Evolutionary conservation across 2,888 invertebrate genomes (phyloP), one percentile per base, ranked within the genome.

Genomic region (Encarsia formosa): DNA sequence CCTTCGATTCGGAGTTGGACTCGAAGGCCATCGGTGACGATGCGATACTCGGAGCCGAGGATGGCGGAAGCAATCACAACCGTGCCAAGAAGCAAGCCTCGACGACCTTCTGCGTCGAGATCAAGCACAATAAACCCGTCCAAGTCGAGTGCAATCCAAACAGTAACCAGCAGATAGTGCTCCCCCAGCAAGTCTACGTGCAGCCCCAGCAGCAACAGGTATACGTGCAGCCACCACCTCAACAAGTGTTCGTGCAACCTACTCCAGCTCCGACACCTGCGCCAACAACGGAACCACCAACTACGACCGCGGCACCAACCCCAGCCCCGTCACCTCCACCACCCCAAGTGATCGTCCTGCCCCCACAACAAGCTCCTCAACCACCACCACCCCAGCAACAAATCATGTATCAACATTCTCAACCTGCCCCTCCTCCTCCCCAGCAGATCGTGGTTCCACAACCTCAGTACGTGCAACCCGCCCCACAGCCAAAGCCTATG

Each of bases 101-200:
- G 6, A 52, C 53, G 8, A 56, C 53, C 18, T 50, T 56, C 50
- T 56, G 56, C 48, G 48, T 56, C 9, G 53, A 56, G 24, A 40
- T 56, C 15, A 32, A 43, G 1, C 49, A 49, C 20, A 49, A 56
- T 35, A 52, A 56, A 49, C 52, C 52, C 0, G 43, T 43, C 4
- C 43, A 52, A 43, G 56, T 56, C 1, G 56, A 56, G 39, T 56
- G 56, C 49, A 29, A 40, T 24, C n/a, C n/a, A n/a, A n/a, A n/a
- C n/a, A n/a, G n/a, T n/a, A 9, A 34, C n/a, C 20, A 16, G n/a
- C 34, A 11, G n/a, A 13, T 34, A 15, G 34, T 35, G 4, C 38
- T 20, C 20, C 38, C 38, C 20, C 38, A 38, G 38, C 38, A 16
- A 9, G 6, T 13, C n/a, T 11, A 5, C 35, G 11, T 13, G 38